Evolutionary conservation across 1,140 invertebrate species (phyloP).

Genomic region (Venustaconcha ellipsiformis): DNA sequence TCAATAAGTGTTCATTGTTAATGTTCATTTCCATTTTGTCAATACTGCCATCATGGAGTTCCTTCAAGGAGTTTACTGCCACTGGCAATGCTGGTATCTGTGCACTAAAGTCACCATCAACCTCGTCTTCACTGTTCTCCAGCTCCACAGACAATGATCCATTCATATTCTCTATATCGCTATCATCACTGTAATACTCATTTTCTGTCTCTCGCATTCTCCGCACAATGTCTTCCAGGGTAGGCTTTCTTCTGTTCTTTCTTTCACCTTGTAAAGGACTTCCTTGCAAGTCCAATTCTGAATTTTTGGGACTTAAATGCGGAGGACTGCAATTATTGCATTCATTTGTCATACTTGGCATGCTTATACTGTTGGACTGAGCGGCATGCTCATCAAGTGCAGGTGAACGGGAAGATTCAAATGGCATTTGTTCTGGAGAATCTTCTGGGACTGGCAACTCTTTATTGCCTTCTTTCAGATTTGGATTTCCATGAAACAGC

Average conservation of each 20-base stretch:
- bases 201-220: slow-evolving; percentile 51
- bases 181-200: slow-evolving; percentile 47
- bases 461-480: slow-evolving; percentile 1
- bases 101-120: slow-evolving; percentile 46
- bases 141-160: slow-evolving; percentile 11
- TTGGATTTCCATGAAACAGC: no score
- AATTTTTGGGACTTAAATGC: slow-evolving; percentile 40
- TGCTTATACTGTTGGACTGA: no score
- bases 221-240: slow-evolving; percentile 60
- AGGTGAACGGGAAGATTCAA: no score
- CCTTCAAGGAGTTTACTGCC: slow-evolving; percentile 14
- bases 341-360: no score
- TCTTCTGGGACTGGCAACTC: slow-evolving; percentile 12
- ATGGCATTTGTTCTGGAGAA: no score
- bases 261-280: slow-evolving; percentile 37
- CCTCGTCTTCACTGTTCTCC: slow-evolving; percentile 48
- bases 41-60: background rate
- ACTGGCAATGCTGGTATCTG: slow-evolving; percentile 5
- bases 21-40: background rate
- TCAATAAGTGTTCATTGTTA: slow-evolving; percentile 4
- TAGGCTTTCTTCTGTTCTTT: slow-evolving; percentile 55
- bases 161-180: slow-evolving; percentile 39
- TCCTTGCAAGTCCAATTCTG: slow-evolving; percentile 36
- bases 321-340: slow-evolving; percentile 23
- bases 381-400: no score